phyloP scores from a whole-genome alignment of 2,888 invertebrate species.

The Caenorhabditis doughertyi region DNA sequence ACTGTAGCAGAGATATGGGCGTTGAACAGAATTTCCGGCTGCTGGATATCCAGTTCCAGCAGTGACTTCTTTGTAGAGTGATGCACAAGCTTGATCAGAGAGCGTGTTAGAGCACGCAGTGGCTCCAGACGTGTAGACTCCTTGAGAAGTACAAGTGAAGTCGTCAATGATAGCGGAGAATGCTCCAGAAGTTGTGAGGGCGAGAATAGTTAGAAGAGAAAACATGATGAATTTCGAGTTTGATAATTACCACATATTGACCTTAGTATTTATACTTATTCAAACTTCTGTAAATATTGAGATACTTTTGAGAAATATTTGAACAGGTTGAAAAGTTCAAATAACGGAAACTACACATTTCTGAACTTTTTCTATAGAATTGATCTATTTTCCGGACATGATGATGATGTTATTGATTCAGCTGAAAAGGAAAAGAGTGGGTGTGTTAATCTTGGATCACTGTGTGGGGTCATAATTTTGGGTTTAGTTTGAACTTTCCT shows the following conservation, averaged over 20 bases:
- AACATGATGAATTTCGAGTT: background rate
- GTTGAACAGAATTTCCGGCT: background rate
- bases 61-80: background rate
- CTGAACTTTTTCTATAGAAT: background rate
- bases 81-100: background rate
- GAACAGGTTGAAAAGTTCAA: no score
- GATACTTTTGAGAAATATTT: no score
- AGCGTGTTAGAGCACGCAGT: slow-evolving; percentile 3
- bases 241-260: background rate
- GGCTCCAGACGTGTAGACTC: slow-evolving; percentile 1
- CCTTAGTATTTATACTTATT: background rate
- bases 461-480: background rate
- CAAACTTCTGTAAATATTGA: no score
- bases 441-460: background rate
- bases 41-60: background rate
- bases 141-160: background rate
- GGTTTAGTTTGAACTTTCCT: background rate
- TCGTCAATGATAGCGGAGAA: background rate
- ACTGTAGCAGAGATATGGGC: background rate
- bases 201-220: slow-evolving; percentile 4
- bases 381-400: background rate
- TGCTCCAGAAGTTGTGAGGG: slow-evolving; percentile 5
- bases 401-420: background rate
- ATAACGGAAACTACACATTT: background rate
- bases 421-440: background rate